Base-by-base conservation (phyloP, 2,113 vertebrate species). In the Etia nguti region DNA sequence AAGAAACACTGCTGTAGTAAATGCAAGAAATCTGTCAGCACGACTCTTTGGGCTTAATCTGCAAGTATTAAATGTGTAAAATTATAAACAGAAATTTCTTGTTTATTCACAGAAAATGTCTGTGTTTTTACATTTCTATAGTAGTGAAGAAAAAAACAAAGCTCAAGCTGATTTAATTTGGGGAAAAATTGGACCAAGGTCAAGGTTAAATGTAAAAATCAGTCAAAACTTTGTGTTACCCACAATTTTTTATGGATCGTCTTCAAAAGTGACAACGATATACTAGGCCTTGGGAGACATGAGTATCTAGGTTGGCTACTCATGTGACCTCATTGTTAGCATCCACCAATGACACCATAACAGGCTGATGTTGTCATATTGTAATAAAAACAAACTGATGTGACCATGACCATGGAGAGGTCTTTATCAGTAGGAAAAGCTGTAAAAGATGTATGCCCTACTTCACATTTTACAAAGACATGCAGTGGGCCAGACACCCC, bases 401-500 rank as follows among this genome's bases (percentile, higher is more conserved):
- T 65, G 34, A 65, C 31, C 60, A 65, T 65, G 60, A 65, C 38
- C 31, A 65, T 13, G 60, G 34, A 1, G 34, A 65, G 1, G 10
- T 38, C 10, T 65, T 65, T 1, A 38, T 62, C 0, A 12, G 18
- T 0, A n/a, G 31, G 59, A 36, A 62, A 36, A 3, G 60, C 59
- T 62, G 31, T 36, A 62, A 62, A 65, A 36, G 8, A 22, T 22
- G 22, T 22, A 38, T 65, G 34, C 20, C 20, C 60, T 38, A 2
- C 38, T 11, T 22, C 34, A 38, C 0, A 65, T 65, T 65, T 65
- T 38, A 22, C 13, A 38, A 65, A 65, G 2, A 22, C 34, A 65
- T 65, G 18, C 0, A 1, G 34, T 5, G 6, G 6, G 0, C 60
- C 34, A 22, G 60, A 22, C 60, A 68, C 34, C 34, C 38, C 1